Percentiles rank a stretch among this genome's conserved stretches.
These are phyloP conservation scores for Aphidius colemani DNA, from an alignment of 2,888 invertebrate species.

Conservation along the genomic window DNA sequence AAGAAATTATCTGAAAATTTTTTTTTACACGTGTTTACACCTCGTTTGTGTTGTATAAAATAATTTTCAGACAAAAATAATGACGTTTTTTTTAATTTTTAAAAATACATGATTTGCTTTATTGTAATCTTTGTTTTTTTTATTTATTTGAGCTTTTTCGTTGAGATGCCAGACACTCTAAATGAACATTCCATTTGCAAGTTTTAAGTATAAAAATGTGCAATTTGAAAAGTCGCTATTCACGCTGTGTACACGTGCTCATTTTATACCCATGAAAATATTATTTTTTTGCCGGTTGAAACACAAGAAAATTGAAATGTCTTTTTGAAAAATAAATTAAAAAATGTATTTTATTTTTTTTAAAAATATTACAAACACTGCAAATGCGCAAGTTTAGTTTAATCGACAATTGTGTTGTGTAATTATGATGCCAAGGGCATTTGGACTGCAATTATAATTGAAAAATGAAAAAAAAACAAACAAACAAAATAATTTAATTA, in stretches of 20 bases:
- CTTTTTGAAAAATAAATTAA: too few species aligned
- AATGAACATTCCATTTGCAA: constrained; percentile 5
- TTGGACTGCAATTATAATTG: not conserved
- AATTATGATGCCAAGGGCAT: constrained; percentile 20
- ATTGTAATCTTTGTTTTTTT: not conserved
- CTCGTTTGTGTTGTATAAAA: too few species aligned
- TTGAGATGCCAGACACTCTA: constrained; percentile 10
- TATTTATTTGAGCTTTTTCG: constrained; percentile 9
- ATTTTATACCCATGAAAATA: not conserved
- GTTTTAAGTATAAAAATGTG: not conserved
- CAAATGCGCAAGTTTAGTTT: constrained; percentile 15
- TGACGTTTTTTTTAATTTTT: too few species aligned
- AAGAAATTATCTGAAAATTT: too few species aligned
- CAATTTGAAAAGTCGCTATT: not conserved
- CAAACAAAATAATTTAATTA: too few species aligned
- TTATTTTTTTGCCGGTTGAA: too few species aligned
- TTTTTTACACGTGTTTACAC: too few species aligned
- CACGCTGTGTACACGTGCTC: constrained; percentile 12
- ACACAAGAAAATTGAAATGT: too few species aligned
- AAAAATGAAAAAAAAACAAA: too few species aligned
- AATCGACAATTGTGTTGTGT: constrained; percentile 13
- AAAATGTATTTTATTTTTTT: not conserved
- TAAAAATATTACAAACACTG: not conserved
- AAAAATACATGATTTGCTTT: too few species aligned
- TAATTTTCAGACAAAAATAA: too few species aligned